Conservation (phyloP, 2,888 invertebrate genomes). For the Tenthredo amoena region DNA sequence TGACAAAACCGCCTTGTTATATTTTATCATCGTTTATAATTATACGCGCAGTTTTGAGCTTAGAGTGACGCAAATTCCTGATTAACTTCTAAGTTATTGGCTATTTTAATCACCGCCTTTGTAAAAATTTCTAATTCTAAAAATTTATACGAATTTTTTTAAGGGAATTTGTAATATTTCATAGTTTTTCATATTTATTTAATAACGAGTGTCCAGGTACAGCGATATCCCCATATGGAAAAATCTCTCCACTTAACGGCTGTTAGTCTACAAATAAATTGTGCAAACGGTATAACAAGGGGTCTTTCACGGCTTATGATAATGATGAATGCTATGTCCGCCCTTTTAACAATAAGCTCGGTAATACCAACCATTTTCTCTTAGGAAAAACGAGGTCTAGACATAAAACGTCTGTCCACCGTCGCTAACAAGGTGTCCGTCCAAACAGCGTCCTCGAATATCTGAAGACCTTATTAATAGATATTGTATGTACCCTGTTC, state of each 20-base stretch:
- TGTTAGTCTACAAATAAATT: background rate
- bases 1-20: slow-evolving; percentile 6
- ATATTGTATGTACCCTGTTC: slow-evolving; percentile 1
- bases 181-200: too few relatives aligned
- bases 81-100: background rate
- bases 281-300: background rate
- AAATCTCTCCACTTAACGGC: background rate
- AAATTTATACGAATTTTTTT: too few relatives aligned
- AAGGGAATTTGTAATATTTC: too few relatives aligned
- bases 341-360: background rate
- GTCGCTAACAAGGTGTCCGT: slow-evolving; percentile 43
- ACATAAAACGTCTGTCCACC: slow-evolving; percentile 45
- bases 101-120: background rate
- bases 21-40: background rate
- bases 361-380: background rate
- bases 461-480: slow-evolving; percentile 43
- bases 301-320: background rate
- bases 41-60: background rate
- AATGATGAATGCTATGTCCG: background rate
- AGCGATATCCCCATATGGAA: background rate
- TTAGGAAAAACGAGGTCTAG: slow-evolving; percentile 27
- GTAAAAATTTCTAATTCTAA: too few relatives aligned
- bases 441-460: slow-evolving; percentile 22
- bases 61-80: background rate
- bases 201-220: background rate